Percentiles rank a stretch among this genome's conserved stretches.
These are phyloP conservation scores for Semibalanus balanoides DNA, from an alignment of 1,140 invertebrate genomes.

Conservation along the genomic window DNA sequence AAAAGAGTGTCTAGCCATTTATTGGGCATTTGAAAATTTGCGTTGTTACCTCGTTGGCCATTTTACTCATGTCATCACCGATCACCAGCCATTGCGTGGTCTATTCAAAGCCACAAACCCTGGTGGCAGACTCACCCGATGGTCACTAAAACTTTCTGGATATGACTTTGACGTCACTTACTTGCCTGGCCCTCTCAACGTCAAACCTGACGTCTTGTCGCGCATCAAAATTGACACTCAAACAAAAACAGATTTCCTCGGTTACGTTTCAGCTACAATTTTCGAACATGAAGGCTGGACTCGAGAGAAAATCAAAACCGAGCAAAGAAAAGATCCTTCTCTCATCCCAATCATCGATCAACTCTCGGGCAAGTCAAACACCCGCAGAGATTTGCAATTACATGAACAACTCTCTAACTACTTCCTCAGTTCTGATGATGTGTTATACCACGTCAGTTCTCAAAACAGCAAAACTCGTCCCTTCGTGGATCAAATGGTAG, in stretches of 20 bases:
- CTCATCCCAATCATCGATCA: neutral
- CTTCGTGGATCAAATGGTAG: neutral
- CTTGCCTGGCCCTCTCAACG: neutral
- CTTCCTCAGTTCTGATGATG: neutral
- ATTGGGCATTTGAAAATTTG: no score
- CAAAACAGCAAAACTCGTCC: neutral
- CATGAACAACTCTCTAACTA: neutral
- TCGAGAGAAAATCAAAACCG: neutral
- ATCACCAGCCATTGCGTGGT: no score
- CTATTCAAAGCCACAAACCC: neutral
- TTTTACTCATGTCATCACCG: no score
- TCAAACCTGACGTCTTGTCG: neutral
- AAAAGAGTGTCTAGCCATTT: no score
- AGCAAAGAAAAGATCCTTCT: neutral
- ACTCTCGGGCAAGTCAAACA: neutral
- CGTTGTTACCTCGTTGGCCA: no score
- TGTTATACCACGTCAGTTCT: neutral
- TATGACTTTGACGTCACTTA: neutral
- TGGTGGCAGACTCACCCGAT: neutral
- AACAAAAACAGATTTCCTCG: neutral
- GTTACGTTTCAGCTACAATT: neutral
- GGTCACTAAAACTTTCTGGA: neutral
- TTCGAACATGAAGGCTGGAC: neutral
- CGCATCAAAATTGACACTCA: neutral
- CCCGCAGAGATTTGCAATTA: neutral